Evolutionary conservation across 2,888 invertebrate species (phyloP), one percentile per base, ranked within the genome.

Genomic region (Andrena flavipes): DNA sequence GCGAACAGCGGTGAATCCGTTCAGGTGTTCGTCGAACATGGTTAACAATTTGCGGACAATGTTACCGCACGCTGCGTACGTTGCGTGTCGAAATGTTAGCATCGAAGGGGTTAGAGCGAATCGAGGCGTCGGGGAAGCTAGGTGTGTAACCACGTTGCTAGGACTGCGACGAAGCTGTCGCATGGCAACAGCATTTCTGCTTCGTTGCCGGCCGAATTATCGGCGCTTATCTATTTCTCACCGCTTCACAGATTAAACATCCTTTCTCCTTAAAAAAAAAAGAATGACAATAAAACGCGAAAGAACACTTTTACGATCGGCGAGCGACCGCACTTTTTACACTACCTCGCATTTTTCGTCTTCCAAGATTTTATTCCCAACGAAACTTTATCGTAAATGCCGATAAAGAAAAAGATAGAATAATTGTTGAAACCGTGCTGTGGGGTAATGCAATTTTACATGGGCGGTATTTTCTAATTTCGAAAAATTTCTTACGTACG

Each of bases 181-280:
- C 92, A 82, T 92, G 84, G 92, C 92, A 92, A 93, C 92, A 92
- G 89, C 91, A 91, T 92, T 91, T 86, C 84, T 73, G 42, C 71
- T 60, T 70, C 54, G 26, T 48, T 30, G 70, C 20, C 68, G 64
- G 65, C 29, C 69, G 73, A 86, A 83, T 87, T 84, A 81, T 84
- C 76, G 84, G 70, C 74, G 84, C 86, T 84, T 71, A 80, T 76
- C 69, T 68, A 76, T 65, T 73, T 51, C 67, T 69, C 10, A 4
- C 10, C 29, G 56, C 20, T 42, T 70, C 60, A 35, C 23, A 10
- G 75, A 68, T 56, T 26, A 26, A 63, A 60, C n/a, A 2, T 70
- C 29, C 13, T 49, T 51, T 54, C 54, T 20, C 48, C 30, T 59
- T 23, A 16, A 67, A 42, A 51, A 48, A 49, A 26, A 49, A 75